phyloP scores from a whole-genome alignment of 2,113 vertebrate genomes.

The Steatornis caripensis region DNA sequence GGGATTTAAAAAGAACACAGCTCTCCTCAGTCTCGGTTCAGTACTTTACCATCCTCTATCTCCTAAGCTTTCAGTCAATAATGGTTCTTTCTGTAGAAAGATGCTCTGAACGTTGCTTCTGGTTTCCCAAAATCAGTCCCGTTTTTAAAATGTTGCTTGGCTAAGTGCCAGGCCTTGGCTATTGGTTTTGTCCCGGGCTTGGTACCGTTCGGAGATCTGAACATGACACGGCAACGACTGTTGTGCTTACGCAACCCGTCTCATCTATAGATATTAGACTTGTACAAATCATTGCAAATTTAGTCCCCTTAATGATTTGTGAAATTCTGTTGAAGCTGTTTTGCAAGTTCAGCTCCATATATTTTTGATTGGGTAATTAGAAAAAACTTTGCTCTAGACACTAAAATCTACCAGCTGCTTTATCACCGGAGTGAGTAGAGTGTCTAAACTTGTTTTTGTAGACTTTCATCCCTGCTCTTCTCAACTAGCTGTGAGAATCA shows the following conservation, averaged over 20 bases:
- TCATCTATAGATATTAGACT: neutral
- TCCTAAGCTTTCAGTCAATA: slow-evolving; percentile 8
- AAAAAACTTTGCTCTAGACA: neutral
- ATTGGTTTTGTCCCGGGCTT: neutral
- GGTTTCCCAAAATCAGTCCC: neutral
- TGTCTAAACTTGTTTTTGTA: neutral
- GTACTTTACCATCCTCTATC: neutral
- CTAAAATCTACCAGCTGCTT: neutral
- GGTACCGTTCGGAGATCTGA: neutral
- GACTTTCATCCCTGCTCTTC: neutral
- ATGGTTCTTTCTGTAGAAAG: neutral
- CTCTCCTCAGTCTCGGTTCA: neutral
- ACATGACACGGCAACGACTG: neutral
- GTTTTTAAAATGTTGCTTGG: neutral
- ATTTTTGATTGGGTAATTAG: neutral
- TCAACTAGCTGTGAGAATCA: neutral
- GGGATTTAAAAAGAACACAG: neutral
- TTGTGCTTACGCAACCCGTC: neutral
- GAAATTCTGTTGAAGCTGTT: neutral
- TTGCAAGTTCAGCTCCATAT: neutral
- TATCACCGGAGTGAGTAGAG: neutral
- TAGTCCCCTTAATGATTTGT: neutral
- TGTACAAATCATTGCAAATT: neutral
- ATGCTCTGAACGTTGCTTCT: neutral
- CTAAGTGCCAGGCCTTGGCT: neutral